Base-by-base conservation (phyloP, 1,140 invertebrate genomes). In the Dendroctonus ponderosae region DNA sequence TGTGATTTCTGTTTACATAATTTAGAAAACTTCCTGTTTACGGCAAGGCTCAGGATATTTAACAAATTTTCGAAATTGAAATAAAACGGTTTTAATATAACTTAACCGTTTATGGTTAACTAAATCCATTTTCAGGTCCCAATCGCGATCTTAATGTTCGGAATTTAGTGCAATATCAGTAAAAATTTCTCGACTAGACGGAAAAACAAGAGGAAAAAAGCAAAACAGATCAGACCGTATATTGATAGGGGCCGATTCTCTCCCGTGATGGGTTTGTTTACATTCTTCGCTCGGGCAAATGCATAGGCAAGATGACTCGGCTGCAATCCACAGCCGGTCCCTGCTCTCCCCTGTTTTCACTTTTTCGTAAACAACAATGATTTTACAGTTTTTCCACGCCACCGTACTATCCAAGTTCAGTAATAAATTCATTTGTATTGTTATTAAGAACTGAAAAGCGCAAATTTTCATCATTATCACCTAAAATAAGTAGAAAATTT, bases 291-390 rank as follows among this genome's bases (percentile, higher is more conserved):
- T 60, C 56, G 49, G 56, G 54, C 52, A 60, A 66, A 57, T 66
- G 64, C 64, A 66, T 66, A 57, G 64, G 64, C 64, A 66, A 66
- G 64, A 66, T 66, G 64, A 66, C 64, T 66, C 53, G 64, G 53
- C 58, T 66, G 64, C 64, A 66, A 66, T 66, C 57, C 57, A 48
- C 64, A 53, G 52, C 64, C 46, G 64, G 63, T 58, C 56, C 53
- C 56, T 26, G 57, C 48, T 66, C 57, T 51, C 57, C 64, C 57
- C 48, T 44, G 40, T 14, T 9, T 46, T 42, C 15, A 38, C 61
- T 66, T 66, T 66, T 66, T 66, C 64, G 64, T 66, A 66, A 66
- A 66, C 64, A 66, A 66, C 64, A 60, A 66, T 66, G 64, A 65
- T 65, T 65, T 9, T 39, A 65, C 48, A 46, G 50, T 65, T 65